A percentile compares a stretch with the other conserved stretches of the same genome.
Conservation (phyloP, 2,797 vertebrate species). For the Pteronotus mesoamericanus region DNA sequence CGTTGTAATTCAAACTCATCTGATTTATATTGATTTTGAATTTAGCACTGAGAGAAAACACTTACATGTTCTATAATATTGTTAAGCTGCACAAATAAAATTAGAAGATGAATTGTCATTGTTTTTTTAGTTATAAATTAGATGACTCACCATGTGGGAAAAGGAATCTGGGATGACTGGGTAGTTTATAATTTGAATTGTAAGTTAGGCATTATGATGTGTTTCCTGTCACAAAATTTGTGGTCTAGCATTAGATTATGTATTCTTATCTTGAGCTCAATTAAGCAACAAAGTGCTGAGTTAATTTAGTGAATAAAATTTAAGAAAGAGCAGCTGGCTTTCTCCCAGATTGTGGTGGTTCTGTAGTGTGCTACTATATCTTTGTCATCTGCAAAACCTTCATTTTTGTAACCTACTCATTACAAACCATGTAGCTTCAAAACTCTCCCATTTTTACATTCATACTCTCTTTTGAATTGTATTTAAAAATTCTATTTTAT, state of each 20-base stretch:
- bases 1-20: constrained; percentile 55
- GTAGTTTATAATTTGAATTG: constrained; percentile 64
- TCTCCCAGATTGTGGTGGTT: constrained; percentile 4
- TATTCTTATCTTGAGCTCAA: constrained; percentile 43
- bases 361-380: neutral
- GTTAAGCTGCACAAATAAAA: constrained; percentile 74
- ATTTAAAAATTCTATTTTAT: neutral
- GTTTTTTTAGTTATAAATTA: constrained; percentile 64
- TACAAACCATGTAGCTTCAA: neutral
- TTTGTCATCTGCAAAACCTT: neutral
- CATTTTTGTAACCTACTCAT: neutral
- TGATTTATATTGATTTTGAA: constrained; percentile 66
- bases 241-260: constrained; percentile 36
- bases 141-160: constrained; percentile 43
- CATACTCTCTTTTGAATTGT: neutral
- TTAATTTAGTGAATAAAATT: constrained; percentile 49
- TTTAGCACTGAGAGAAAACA: constrained; percentile 65
- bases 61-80: constrained; percentile 69
- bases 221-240: constrained; percentile 65
- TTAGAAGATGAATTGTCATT: constrained; percentile 65
- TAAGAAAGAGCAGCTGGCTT: neutral
- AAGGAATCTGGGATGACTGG: constrained; percentile 44
- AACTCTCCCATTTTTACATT: neutral
- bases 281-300: constrained; percentile 48
- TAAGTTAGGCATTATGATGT: constrained; percentile 12